Evolutionary conservation across 23 tunicate species (phyloP).

Genomic region (Aplidium turbinatum): DNA sequence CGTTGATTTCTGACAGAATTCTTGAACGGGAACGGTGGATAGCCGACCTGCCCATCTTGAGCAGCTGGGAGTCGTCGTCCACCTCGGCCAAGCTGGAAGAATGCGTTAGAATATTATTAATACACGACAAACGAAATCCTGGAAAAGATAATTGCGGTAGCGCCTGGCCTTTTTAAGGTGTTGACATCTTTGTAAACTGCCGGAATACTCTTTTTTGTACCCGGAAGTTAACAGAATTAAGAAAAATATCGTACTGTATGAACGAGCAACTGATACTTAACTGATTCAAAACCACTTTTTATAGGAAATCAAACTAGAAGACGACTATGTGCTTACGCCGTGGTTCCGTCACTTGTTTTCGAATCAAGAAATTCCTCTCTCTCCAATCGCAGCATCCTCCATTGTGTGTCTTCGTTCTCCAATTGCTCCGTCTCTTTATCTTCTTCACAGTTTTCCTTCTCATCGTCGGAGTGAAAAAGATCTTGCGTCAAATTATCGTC

Average conservation of each 20-base stretch:
- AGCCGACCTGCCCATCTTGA: constrained; percentile 46
- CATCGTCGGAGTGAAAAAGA: constrained; percentile 71
- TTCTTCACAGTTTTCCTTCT: constrained; percentile 36
- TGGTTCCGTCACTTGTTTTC: constrained; percentile 4
- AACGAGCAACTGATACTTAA: no score
- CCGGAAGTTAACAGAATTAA: no score
- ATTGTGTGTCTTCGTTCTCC: constrained; percentile 67
- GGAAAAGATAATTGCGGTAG: no score
- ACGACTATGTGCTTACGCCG: constrained; percentile 1
- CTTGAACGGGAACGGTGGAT: background rate
- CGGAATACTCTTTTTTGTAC: no score
- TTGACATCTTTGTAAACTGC: no score
- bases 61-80: constrained; percentile 55
- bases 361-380: constrained; percentile 67
- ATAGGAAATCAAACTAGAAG: no score
- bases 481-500: constrained; percentile 50
- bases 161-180: no score
- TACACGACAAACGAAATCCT: no score
- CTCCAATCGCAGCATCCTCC: constrained; percentile 75
- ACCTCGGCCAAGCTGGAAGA: background rate
- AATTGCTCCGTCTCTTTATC: constrained; percentile 11
- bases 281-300: no score
- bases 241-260: no score
- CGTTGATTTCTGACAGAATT: constrained; percentile 53
- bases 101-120: no score